These are phyloP conservation scores for Dolichoris vasculosae DNA, from an alignment of 1,140 invertebrate genomes.

Conservation along the genomic window DNA sequence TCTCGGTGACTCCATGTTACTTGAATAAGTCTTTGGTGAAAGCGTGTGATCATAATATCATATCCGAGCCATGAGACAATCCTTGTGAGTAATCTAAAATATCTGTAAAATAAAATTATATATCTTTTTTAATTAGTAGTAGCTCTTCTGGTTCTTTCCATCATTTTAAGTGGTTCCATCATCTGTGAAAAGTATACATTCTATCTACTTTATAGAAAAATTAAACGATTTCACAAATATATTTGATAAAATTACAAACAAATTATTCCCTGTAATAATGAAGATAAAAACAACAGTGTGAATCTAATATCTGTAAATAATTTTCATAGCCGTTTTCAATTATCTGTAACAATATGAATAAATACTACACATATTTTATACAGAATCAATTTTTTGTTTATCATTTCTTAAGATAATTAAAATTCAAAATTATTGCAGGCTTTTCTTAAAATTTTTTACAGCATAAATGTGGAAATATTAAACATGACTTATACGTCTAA, in stretches of 20 bases:
- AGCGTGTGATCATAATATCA: constrained; percentile 75
- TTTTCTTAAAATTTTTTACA: constrained; percentile 1
- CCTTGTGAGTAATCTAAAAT: not conserved
- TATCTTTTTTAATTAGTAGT: constrained; percentile 32
- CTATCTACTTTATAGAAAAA: not conserved
- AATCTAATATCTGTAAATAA: constrained; percentile 20
- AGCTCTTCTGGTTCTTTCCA: constrained; percentile 16
- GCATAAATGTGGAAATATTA: not conserved
- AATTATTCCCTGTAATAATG: not conserved
- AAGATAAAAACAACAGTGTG: not conserved
- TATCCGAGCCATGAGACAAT: constrained; percentile 78
- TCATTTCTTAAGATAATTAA: not conserved
- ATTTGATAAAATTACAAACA: not conserved
- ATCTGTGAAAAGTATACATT: constrained; percentile 7
- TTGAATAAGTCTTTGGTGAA: constrained; percentile 77
- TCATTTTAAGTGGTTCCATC: not conserved
- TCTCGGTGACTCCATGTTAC: constrained; percentile 50
- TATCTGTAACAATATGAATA: not conserved
- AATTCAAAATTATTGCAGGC: not conserved
- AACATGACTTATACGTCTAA: not conserved
- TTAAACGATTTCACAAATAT: not conserved
- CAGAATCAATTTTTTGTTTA: not conserved
- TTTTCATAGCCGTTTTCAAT: not conserved
- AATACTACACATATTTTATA: not conserved
- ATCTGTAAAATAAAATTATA: constrained; percentile 33